These are phyloP conservation scores for Xylocampa areola DNA, from an alignment of 2,888 invertebrate species.

Conservation along the genomic window DNA sequence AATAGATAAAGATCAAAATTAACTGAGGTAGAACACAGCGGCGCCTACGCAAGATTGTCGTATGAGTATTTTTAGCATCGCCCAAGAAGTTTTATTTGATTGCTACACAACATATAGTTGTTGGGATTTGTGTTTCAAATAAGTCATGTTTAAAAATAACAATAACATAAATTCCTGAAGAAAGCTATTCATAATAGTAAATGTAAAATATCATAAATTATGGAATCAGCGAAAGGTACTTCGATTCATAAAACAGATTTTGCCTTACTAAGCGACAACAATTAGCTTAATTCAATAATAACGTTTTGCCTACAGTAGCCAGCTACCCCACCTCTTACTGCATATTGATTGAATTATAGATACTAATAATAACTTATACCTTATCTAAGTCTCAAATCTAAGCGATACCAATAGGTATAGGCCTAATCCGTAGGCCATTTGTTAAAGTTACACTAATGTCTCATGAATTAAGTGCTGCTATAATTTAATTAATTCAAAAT, in stretches of 20 bases:
- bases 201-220: conserved; percentile 35
- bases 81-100: conserved; percentile 63
- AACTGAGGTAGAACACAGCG: conserved; percentile 13
- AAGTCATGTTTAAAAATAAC: conserved; percentile 61
- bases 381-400: conserved; percentile 17
- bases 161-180: conserved; percentile 47
- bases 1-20: conserved; percentile 31
- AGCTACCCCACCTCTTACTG: conserved; percentile 3
- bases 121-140: conserved; percentile 59
- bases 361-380: conserved; percentile 8
- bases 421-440: conserved; percentile 19
- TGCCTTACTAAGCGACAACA: conserved; percentile 8
- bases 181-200: conserved; percentile 30
- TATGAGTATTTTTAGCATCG: conserved; percentile 60
- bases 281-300: conserved; percentile 15
- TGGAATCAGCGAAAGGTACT: conserved; percentile 15
- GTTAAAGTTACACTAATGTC: conserved; percentile 13
- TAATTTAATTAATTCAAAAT: conserved; percentile 26
- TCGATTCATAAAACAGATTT: conserved; percentile 15
- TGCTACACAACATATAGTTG: conserved; percentile 57
- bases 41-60: conserved; percentile 62
- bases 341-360: conserved; percentile 16
- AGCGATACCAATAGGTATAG: conserved; percentile 23
- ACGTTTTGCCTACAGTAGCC: conserved; percentile 2
- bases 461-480: conserved; percentile 34